Evolutionary conservation across 2,888 invertebrate genomes (phyloP), one percentile per base, ranked within the genome.

Genomic region (Cybosia mesomella): DNA sequence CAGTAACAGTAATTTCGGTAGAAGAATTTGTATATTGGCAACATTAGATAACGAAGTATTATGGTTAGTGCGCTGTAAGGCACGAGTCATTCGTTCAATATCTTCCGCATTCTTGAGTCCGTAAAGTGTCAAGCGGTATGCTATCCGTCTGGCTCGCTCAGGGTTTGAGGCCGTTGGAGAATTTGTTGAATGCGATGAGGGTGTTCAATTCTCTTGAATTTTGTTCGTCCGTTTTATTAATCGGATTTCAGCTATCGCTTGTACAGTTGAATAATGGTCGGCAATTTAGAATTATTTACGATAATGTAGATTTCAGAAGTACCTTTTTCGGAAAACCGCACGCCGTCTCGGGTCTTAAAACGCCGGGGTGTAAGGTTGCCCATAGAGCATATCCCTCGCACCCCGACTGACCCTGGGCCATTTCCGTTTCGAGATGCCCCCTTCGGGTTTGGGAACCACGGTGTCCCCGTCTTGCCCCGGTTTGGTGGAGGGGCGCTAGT

Each of bases 141-240:
- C 21, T 58, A 2, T 59, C 21, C 11, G 1, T 21, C 34, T 36
- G 18, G 13, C 36, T 21, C 59, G 59, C 21, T 21, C 36, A 32
- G n/a, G 24, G 36, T 59, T 15, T 11, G 59, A 36, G 21, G 13
- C 21, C 59, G 34, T 5, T 32, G 11, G 36, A 28, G 58, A 58
- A 58, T 58, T 58, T 58, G 28, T 58, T 32, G 58, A 58, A 58
- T n/a, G 58, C 58, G 32, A 58, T 18, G 32, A 58, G 58, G 32
- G 32, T 32, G 59, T 39, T 22, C 59, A 39, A 39, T 36, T 36
- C n/a, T 36, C 34, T 39, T 22, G 32, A 28, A 34, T 58, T 58
- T 15, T 28, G 24, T 22, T 15, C 28, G 9, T 9, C 28, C n/a
- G 32, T 32, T 18, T n/a, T n/a, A 58, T 58, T 58, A 32, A 32